Evolutionary conservation across 2,113 vertebrate species (phyloP).

Genomic region (Mesoclemmys tuberculata): DNA sequence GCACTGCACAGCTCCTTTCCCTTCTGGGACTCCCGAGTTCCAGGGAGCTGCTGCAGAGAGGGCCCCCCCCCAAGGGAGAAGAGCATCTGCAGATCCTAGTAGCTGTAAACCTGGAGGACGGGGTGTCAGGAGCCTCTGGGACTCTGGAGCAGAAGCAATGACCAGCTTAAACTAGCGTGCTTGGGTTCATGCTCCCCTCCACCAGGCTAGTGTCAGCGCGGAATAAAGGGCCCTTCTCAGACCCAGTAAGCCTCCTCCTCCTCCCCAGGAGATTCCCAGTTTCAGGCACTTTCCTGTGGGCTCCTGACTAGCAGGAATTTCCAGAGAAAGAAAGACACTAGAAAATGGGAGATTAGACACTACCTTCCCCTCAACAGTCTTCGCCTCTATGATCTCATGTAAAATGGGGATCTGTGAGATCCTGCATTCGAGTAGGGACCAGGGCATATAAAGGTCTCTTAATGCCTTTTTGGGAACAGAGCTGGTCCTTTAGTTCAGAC

Average conservation of each 20-base stretch:
- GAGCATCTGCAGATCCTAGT: not conserved
- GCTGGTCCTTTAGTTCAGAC: too few species aligned
- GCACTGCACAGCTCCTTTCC: not conserved
- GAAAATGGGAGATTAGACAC: too few species aligned
- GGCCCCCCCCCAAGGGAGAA: too few species aligned
- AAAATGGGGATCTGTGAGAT: not conserved
- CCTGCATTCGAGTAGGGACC: too few species aligned
- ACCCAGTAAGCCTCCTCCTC: not conserved
- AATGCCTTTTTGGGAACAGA: too few species aligned
- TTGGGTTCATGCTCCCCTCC: not conserved
- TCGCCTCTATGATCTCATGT: not conserved
- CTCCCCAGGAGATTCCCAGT: not conserved
- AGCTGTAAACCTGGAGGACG: not conserved
- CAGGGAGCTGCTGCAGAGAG: not conserved
- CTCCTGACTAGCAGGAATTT: not conserved
- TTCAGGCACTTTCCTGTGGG: not conserved
- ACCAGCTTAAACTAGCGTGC: not conserved
- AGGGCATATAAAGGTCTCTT: too few species aligned
- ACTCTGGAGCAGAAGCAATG: not conserved
- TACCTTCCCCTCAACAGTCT: not conserved
- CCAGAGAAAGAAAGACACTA: not conserved
- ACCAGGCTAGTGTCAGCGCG: not conserved
- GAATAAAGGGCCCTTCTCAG: not conserved
- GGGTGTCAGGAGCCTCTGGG: not conserved
- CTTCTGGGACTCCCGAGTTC: not conserved